These are phyloP conservation scores for Porites australiensis DNA, from an alignment of 64 coral and sea anemone species.

Conservation along the genomic window DNA sequence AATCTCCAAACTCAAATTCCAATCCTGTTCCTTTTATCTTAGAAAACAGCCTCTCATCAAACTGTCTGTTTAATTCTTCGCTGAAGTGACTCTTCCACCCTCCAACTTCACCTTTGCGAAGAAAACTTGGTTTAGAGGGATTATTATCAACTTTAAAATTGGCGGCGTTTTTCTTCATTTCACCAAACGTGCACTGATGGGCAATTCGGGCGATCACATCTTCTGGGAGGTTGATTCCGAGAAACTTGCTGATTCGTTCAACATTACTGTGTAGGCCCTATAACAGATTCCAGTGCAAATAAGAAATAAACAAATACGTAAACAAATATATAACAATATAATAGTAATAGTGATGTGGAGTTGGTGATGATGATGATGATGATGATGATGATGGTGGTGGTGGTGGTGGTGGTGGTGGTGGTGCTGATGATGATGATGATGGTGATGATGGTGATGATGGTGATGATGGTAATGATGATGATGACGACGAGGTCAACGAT, in stretches of 20 bases:
- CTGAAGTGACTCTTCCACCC: slow-evolving; percentile 16
- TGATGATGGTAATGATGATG: too few relatives aligned
- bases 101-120: slow-evolving; percentile 42
- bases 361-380: too few relatives aligned
- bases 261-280: slow-evolving; percentile 14
- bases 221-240: not conserved
- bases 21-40: slow-evolving; percentile 24
- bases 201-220: slow-evolving; percentile 9
- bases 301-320: too few relatives aligned
- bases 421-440: too few relatives aligned
- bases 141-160: not conserved
- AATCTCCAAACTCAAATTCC: not conserved
- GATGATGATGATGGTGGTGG: too few relatives aligned
- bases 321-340: too few relatives aligned
- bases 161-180: slow-evolving; percentile 13
- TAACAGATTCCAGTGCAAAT: too few relatives aligned
- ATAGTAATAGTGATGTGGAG: too few relatives aligned
- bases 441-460: too few relatives aligned
- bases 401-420: too few relatives aligned
- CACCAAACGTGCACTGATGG: slow-evolving; percentile 30
- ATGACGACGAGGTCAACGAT: too few relatives aligned
- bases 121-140: slow-evolving; percentile 17
- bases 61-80: slow-evolving; percentile 21
- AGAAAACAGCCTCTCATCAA: not conserved
- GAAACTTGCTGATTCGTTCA: slow-evolving; percentile 8